These are phyloP conservation scores for Chaetodon trifasciatus DNA, from an alignment of 2,797 vertebrate species.

Conservation along the genomic window DNA sequence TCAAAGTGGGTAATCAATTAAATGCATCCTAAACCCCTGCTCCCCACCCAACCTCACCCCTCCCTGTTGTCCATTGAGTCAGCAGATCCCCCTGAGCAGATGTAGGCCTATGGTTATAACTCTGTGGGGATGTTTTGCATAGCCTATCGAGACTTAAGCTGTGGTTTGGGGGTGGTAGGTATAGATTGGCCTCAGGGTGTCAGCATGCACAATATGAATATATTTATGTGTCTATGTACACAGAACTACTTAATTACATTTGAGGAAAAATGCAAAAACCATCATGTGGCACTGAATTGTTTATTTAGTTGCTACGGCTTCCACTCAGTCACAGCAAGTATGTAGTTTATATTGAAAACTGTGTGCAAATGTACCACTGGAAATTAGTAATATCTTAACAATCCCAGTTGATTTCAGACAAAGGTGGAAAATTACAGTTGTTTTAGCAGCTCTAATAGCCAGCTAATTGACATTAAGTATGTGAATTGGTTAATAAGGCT, in stretches of 20 bases:
- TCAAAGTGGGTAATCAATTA: slow-evolving; percentile 69
- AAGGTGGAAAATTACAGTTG: background rate
- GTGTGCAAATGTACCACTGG: background rate
- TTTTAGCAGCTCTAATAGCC: background rate
- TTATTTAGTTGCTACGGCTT: background rate
- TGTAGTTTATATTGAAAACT: background rate
- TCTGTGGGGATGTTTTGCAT: slow-evolving; percentile 39
- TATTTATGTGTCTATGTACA: background rate
- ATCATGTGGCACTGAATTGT: background rate
- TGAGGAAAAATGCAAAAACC: background rate
- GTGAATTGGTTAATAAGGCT: background rate
- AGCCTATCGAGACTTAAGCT: background rate
- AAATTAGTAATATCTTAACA: background rate
- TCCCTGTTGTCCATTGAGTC: slow-evolving; percentile 40
- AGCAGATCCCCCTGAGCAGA: slow-evolving; percentile 59
- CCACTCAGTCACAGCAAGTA: background rate
- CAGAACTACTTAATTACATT: background rate
- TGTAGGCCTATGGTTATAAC: slow-evolving; percentile 36
- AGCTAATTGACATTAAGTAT: background rate
- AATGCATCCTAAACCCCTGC: slow-evolving; percentile 59
- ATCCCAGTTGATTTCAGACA: background rate
- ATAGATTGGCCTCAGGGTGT: slow-evolving; percentile 8
- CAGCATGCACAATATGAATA: slow-evolving; percentile 1
- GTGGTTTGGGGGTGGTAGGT: background rate
- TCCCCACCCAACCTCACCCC: background rate